phyloP scores from a whole-genome alignment of 2,113 vertebrate species.

The Aspiorhynchus laticeps region DNA sequence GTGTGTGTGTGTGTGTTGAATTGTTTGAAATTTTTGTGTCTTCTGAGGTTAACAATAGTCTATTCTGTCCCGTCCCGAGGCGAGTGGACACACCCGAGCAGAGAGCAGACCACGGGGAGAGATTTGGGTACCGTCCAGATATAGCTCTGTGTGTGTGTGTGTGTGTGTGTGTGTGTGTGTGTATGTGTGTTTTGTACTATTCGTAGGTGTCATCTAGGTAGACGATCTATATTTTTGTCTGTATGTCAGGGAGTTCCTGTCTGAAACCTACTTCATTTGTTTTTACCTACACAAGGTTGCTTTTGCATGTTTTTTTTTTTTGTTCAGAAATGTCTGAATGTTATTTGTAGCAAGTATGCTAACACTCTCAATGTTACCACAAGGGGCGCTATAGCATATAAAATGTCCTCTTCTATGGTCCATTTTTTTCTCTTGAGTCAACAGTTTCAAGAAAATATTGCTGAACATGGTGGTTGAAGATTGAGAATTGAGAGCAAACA shows the following conservation, averaged over 20 bases:
- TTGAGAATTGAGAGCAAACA: no score
- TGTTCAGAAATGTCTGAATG: no score
- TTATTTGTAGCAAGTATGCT: no score
- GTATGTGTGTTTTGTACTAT: not conserved
- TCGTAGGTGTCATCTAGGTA: slow-evolving; percentile 16
- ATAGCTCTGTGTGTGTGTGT: not conserved
- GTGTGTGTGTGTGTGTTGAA: slow-evolving; percentile 37
- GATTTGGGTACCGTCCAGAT: slow-evolving; percentile 28
- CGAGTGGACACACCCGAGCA: slow-evolving; percentile 43
- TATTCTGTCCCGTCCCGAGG: slow-evolving; percentile 37
- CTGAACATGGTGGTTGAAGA: not conserved
- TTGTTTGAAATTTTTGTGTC: slow-evolving; percentile 42
- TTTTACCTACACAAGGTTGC: not conserved
- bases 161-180: not conserved
- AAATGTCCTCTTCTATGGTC: not conserved
- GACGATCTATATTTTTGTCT: slow-evolving; percentile 21
- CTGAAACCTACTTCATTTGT: not conserved
- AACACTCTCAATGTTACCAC: not conserved
- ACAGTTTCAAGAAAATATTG: not conserved
- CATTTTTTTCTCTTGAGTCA: not conserved
- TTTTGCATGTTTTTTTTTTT: not conserved
- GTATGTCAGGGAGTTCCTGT: not conserved
- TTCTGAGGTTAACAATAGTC: slow-evolving; percentile 47
- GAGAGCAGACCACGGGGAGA: slow-evolving; percentile 26
- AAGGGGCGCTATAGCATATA: not conserved